These are phyloP conservation scores for Gorsachius goisagi DNA, from an alignment of 2,113 vertebrate genomes.

Conservation along the genomic window DNA sequence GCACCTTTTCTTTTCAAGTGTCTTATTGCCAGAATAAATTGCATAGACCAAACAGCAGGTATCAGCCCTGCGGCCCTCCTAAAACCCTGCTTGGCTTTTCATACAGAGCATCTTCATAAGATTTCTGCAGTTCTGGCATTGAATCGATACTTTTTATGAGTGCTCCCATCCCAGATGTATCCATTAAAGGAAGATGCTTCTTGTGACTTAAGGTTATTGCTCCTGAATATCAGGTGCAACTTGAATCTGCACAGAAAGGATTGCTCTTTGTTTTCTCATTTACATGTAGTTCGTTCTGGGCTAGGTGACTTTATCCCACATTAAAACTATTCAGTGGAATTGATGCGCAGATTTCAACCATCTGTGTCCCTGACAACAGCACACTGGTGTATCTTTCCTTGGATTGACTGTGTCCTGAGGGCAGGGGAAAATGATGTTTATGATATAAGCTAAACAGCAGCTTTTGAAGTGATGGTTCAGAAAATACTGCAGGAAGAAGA, in stretches of 20 bases:
- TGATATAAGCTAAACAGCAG: conserved; percentile 4
- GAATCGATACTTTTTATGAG: neutral
- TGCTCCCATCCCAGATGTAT: neutral
- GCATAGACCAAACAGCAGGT: neutral
- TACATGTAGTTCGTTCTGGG: neutral
- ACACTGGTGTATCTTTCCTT: neutral
- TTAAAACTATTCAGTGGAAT: conserved; percentile 30
- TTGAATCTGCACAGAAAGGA: neutral
- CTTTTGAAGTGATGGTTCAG: conserved; percentile 41
- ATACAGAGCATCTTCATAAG: neutral
- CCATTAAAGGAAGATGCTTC: neutral
- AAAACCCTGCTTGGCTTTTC: neutral
- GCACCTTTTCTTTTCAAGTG: neutral
- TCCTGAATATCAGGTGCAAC: conserved; percentile 15
- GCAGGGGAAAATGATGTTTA: conserved; percentile 43
- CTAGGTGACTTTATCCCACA: neutral
- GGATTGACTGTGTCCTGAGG: conserved; percentile 5
- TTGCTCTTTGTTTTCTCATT: conserved; percentile 21
- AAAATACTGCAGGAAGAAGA: conserved; percentile 4
- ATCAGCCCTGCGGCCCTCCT: neutral
- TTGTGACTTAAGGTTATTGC: conserved; percentile 18
- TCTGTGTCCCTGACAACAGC: conserved; percentile 32
- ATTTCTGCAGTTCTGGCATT: neutral
- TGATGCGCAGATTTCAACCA: neutral
- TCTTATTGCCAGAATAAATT: neutral